Base-by-base conservation (phyloP, 2,797 vertebrate genomes). In the Coilia nasus region DNA sequence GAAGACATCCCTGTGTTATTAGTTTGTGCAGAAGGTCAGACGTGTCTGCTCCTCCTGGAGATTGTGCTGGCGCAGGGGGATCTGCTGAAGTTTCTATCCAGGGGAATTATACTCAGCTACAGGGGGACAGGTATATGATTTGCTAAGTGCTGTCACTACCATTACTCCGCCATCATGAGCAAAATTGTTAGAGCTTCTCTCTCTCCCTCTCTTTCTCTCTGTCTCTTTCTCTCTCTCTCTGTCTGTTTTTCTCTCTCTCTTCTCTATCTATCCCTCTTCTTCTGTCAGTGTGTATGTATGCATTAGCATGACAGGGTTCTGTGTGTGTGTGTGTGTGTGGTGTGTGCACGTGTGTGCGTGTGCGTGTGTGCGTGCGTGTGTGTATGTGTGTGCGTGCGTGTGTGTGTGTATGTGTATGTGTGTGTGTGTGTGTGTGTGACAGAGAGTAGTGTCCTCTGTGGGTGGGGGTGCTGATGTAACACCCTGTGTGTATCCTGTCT, bases 401-500 rank as follows among this genome's bases (percentile, higher is more conserved):
- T 23, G 60, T 25, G 60, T 62, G 60, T 62, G 14, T 35, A 28
- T 75, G 28, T 35, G 67, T 17, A 28, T 75, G 67, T 75, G 67
- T 41, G 31, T 75, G 67, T 71, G 25, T 35, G 14, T 75, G 9
- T 78, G 31, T 78, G 71, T 78, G 71, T 78, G 71, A 44, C 6
- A 21, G 71, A 19, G 71, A 19, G 31, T 78, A 10, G 35, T 78
- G 71, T 78, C 35, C 35, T 78, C 71, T 44, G 35, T 78, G 35
- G 71, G 71, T 9, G 1, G 21, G 71, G 71, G 17, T 78, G 31
- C 71, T 78, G 71, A 78, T 78, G 71, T 78, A 78, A 78, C 71
- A 78, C 35, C 71, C 71, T 41, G 71, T 41, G 67, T 57, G 31
- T 75, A 41, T 75, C 12, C 64, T 14, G 67, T 31, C 89, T 92